Conservation (phyloP, 35 echinoderm and acorn worm species). For the Lytechinus pictus region DNA sequence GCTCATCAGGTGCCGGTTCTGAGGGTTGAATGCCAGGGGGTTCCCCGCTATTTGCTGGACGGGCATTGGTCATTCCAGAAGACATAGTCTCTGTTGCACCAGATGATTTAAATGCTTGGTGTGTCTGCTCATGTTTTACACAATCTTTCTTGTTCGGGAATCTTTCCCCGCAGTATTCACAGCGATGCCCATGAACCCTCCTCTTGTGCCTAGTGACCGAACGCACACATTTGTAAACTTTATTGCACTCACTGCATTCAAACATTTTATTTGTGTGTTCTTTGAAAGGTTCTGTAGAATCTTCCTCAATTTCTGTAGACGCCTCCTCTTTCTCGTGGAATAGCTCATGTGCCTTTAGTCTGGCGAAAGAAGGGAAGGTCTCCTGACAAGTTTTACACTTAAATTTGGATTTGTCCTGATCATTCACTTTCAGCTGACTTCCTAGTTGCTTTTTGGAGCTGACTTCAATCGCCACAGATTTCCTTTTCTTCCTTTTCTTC, state of each 20-base stretch:
- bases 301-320: neutral
- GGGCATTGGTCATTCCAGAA: neutral
- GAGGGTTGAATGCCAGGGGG: neutral
- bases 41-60: neutral
- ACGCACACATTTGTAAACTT: neutral
- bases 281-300: neutral
- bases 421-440: neutral
- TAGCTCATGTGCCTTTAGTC: slow-evolving; percentile 10
- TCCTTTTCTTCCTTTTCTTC: neutral
- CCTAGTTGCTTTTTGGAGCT: neutral
- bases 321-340: slow-evolving; percentile 21
- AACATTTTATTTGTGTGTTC: neutral
- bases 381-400: neutral
- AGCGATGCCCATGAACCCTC: neutral
- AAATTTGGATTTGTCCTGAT: neutral
- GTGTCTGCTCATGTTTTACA: neutral
- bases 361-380: neutral
- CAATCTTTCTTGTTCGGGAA: neutral
- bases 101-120: neutral
- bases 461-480: neutral
- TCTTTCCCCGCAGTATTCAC: neutral
- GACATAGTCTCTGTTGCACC: neutral
- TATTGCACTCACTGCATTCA: neutral
- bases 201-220: neutral
- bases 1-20: neutral